phyloP scores from a whole-genome alignment of 2,113 vertebrate species.

The Thamnophis sirtalis region DNA sequence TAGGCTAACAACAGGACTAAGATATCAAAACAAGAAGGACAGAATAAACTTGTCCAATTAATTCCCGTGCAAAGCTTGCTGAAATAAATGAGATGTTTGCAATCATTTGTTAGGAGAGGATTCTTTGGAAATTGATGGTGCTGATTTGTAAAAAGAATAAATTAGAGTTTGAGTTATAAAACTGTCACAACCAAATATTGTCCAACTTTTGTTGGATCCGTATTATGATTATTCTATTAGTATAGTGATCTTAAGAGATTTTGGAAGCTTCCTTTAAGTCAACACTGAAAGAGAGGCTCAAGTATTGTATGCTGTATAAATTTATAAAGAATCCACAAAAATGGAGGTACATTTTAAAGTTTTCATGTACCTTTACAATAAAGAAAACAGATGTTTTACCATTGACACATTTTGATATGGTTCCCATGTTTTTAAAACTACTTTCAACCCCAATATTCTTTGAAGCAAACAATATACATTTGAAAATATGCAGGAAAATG shows the following conservation, averaged over 20 bases:
- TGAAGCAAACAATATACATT: neutral
- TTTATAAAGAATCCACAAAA: neutral
- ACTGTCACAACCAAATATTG: neutral
- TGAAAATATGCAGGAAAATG: neutral
- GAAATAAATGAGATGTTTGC: neutral
- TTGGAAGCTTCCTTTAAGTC: neutral
- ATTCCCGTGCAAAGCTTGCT: neutral
- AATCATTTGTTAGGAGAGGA: neutral
- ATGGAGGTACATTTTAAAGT: neutral
- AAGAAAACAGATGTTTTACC: neutral
- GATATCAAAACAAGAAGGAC: too few relatives aligned
- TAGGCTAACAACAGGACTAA: neutral
- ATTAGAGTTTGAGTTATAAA: neutral
- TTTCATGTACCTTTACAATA: neutral
- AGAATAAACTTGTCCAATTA: neutral
- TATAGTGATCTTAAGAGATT: neutral
- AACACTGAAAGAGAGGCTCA: neutral
- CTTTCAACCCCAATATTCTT: neutral
- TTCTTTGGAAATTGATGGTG: neutral
- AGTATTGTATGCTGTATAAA: neutral
- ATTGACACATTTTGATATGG: neutral
- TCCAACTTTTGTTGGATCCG: neutral
- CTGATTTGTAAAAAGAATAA: neutral
- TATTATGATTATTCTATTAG: neutral
- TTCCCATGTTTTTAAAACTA: neutral